Percentiles rank a stretch among this genome's conserved stretches.
Evolutionary conservation across 37 sponge, comb jelly and placozoan genomes (phyloP).

Genomic region (Halisarca cf. caerulea): DNA sequence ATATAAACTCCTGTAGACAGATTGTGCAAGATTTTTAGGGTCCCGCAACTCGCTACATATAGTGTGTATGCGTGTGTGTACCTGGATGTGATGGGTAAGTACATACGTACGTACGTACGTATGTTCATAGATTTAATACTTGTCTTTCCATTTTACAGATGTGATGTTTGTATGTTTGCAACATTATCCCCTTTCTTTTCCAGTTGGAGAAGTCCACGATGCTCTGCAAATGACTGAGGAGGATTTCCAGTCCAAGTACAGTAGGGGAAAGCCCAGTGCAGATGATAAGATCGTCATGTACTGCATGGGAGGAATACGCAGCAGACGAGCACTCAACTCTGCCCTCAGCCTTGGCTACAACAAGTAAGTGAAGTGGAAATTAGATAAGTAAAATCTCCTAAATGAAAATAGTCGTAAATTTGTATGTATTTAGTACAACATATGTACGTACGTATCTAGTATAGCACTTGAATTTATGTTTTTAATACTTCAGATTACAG

Average conservation of each 20-base stretch:
- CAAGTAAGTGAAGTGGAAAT: constrained; percentile 61
- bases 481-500: too few relatives aligned
- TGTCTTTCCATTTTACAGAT: too few relatives aligned
- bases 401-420: too few relatives aligned
- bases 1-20: too few relatives aligned
- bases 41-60: neutral
- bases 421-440: too few relatives aligned
- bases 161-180: too few relatives aligned
- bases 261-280: constrained; percentile 45
- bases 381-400: too few relatives aligned
- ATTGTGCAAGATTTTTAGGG: neutral
- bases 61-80: neutral
- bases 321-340: constrained; percentile 61
- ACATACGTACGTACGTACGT: neutral
- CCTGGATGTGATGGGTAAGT: neutral
- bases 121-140: too few relatives aligned
- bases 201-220: constrained; percentile 76
- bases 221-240: constrained; percentile 56
- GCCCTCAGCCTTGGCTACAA: constrained; percentile 74
- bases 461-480: too few relatives aligned
- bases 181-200: neutral
- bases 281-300: constrained; percentile 70
- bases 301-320: constrained; percentile 74
- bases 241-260: constrained; percentile 56
- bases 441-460: too few relatives aligned